A percentile compares a stretch with the other conserved stretches of the same genome.
These are phyloP conservation scores for Notolepis coatsorum DNA, from an alignment of 2,797 vertebrate genomes.

Conservation along the genomic window DNA sequence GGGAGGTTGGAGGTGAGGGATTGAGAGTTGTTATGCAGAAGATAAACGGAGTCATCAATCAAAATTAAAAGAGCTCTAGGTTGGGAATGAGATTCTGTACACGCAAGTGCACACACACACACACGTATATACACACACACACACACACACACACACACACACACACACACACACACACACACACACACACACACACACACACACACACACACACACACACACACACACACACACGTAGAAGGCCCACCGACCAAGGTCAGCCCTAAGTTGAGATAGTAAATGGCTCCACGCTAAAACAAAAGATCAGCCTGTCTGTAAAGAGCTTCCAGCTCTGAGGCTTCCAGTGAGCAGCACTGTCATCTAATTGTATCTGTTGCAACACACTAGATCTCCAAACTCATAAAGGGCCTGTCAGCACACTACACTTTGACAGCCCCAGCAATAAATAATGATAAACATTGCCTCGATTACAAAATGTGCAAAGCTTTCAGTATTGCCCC, in stretches of 20 bases:
- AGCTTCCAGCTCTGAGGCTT: conserved; percentile 33
- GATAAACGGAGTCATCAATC: conserved; percentile 85
- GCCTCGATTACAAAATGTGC: conserved; percentile 64
- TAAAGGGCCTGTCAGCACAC: conserved; percentile 50
- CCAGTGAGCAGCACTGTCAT: conserved; percentile 37
- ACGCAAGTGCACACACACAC: conserved; percentile 1
- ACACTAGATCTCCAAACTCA: conserved; percentile 36
- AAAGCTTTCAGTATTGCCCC: conserved; percentile 14
- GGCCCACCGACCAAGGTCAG: conserved; percentile 59
- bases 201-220: not conserved
- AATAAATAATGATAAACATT: conserved; percentile 63
- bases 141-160: conserved; percentile 9
- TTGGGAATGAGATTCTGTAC: conserved; percentile 59
- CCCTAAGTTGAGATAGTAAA: conserved; percentile 4
- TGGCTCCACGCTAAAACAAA: conserved; percentile 34
- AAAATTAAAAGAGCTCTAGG: conserved; percentile 76
- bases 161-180: not conserved
- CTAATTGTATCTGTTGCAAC: conserved; percentile 32
- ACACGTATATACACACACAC: not conserved
- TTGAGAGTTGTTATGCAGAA: conserved; percentile 71
- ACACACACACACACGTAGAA: conserved; percentile 20
- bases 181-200: not conserved
- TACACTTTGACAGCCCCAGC: conserved; percentile 45
- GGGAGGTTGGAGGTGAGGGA: conserved; percentile 17
- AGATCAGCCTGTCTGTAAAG: not conserved